A percentile compares a stretch with the other conserved stretches of the same genome.
phyloP scores from a whole-genome alignment of 92 coral and sea anemone species.

The Desmophyllum pertusum region DNA sequence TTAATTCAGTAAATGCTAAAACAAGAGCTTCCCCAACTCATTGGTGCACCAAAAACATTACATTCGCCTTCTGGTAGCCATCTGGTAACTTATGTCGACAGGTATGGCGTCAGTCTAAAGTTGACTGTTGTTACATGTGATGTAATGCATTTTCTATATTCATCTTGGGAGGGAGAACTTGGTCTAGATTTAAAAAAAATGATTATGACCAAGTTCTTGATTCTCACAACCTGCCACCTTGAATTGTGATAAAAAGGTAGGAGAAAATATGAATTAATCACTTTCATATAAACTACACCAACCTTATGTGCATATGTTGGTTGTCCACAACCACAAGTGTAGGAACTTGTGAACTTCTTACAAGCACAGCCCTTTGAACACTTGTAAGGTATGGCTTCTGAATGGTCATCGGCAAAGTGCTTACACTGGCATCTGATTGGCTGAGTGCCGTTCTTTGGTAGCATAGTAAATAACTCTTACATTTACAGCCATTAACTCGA shows the following conservation, averaged over 20 bases:
- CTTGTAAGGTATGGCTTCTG: conserved; percentile 84
- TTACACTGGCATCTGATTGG: conserved; percentile 99
- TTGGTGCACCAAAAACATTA: too few relatives aligned
- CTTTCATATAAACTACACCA: neutral
- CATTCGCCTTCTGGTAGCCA: too few relatives aligned
- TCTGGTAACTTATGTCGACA: too few relatives aligned
- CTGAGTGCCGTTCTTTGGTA: conserved; percentile 94
- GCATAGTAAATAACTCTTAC: conserved; percentile 82
- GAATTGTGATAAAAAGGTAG: too few relatives aligned
- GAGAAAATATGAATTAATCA: too few relatives aligned
- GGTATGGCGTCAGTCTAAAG: too few relatives aligned
- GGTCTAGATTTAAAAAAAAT: neutral
- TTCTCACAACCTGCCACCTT: neutral
- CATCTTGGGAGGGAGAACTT: neutral
- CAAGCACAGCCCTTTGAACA: conserved; percentile 92
- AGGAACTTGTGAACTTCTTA: conserved; percentile 85
- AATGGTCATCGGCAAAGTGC: conserved; percentile 90
- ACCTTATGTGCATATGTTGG: conserved; percentile 97
- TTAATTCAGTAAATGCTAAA: too few relatives aligned
- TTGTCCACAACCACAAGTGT: conserved; percentile 95
- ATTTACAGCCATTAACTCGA: conserved; percentile 81
- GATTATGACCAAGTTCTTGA: neutral
- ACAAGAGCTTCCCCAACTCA: too few relatives aligned
- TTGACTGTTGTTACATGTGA: neutral
- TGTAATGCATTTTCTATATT: neutral